Conservation (phyloP, 2,797 vertebrate species). For the Oreochromis grahami region DNA sequence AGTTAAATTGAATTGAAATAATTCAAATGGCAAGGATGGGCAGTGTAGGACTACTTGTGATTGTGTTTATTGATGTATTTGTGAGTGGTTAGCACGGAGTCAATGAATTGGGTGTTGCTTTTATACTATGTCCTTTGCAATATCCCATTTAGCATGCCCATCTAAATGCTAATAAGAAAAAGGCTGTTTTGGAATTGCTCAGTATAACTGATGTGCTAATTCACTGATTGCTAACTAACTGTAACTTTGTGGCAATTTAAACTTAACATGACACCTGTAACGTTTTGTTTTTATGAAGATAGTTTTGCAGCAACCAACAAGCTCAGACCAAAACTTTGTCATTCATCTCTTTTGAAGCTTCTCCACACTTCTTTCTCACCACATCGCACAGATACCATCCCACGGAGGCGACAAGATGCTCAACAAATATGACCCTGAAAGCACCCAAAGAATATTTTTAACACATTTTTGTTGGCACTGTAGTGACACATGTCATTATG, state of each 20-base stretch:
- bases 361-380: neutral
- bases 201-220: slow-evolving; percentile 59
- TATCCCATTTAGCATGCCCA: slow-evolving; percentile 68
- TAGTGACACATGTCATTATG: slow-evolving; percentile 7
- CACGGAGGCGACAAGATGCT: neutral
- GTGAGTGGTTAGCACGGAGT: slow-evolving; percentile 61
- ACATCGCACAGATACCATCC: neutral
- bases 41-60: slow-evolving; percentile 43
- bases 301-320: neutral
- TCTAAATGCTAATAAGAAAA: slow-evolving; percentile 77
- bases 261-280: slow-evolving; percentile 14
- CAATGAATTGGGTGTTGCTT: slow-evolving; percentile 65
- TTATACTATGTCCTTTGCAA: slow-evolving; percentile 67
- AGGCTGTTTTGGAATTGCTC: slow-evolving; percentile 60
- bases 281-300: neutral
- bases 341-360: neutral
- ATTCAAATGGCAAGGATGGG: slow-evolving; percentile 71
- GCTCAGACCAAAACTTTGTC: neutral
- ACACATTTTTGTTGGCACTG: neutral
- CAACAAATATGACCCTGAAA: neutral
- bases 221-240: slow-evolving; percentile 67
- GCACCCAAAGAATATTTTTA: neutral
- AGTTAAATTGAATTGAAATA: slow-evolving; percentile 77
- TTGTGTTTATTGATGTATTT: slow-evolving; percentile 72
- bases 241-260: slow-evolving; percentile 56